Base-by-base conservation (phyloP, 2,113 vertebrate genomes). In the Tretioscincus oriximinensis region DNA sequence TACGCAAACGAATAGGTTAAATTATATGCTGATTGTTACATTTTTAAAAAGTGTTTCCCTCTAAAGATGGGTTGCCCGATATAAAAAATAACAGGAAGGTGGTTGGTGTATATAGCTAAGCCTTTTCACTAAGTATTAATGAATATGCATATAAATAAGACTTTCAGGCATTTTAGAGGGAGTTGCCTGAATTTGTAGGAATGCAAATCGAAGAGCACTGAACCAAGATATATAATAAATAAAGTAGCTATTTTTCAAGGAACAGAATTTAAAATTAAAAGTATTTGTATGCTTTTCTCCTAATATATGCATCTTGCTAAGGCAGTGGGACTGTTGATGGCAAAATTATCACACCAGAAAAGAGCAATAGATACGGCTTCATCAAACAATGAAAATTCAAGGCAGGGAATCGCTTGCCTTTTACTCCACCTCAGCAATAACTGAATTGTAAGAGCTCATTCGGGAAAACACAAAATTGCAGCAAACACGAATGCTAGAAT, bases 231-330 rank as follows among this genome's bases (percentile, higher is more conserved):
- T 68, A 24, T 1, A n/a, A 35, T 67, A 67, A 61, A 41, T 74
- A 77, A 72, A 12, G 54, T 69, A 64, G 67, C 14, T 60, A 76
- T 61, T 63, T 11, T 76, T 81, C 10, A 61, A 81, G 49, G 20
- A 75, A 24, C 35, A 68, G 31, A 81, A 67, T 35, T 51, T 73
- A n/a, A 28, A 81, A 81, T 28, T n/a, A 24, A 51, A 64, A 20
- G 9, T n/a, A 51, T 51, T 24, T 61, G 49, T 49, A 21, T 22
- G 35, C 28, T 64, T 31, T 7, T 51, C 24, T 73, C 45, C 51
- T 4, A 29, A 18, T 61, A n/a, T 51, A n/a, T 29, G 28, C 9
- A 71, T 35, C 28, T 31, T 18, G 0, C n/a, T 47, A 20, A 12
- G 47, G 78, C 22, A 76, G 61, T 47, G 11, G 63, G n/a, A 49